These are phyloP conservation scores for Hemithea aestivaria DNA, from an alignment of 2,888 invertebrate species.

Conservation along the genomic window DNA sequence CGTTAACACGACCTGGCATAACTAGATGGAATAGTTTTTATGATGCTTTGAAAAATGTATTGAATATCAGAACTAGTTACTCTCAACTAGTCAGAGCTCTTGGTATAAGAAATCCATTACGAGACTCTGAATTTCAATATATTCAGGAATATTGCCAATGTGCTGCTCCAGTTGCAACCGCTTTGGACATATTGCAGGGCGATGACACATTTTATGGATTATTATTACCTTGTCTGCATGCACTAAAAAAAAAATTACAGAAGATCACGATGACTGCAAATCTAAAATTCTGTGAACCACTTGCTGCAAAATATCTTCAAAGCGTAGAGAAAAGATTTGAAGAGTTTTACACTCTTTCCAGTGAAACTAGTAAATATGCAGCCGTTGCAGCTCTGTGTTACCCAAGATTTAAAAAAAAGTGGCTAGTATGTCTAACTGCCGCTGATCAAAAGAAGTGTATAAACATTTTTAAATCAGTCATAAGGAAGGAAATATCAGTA, in stretches of 20 bases:
- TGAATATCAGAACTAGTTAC: conserved; percentile 7
- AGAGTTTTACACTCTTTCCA: conserved; percentile 9
- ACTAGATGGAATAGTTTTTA: conserved; percentile 16
- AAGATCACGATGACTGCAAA: conserved; percentile 10
- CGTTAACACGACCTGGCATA: conserved; percentile 14
- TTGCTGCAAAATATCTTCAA: conserved; percentile 5
- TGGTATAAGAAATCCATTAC: conserved; percentile 3
- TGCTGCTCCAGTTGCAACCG: conserved; percentile 16
- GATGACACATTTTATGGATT: conserved; percentile 17
- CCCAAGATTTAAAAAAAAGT: conserved; percentile 15
- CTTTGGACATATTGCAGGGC: conserved; percentile 16
- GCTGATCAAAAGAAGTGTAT: conserved; percentile 15
- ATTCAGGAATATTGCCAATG: conserved; percentile 18
- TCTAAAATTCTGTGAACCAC: conserved; percentile 4
- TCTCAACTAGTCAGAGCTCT: conserved; percentile 1
- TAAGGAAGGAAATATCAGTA: too few relatives aligned
- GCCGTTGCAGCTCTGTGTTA: conserved; percentile 15
- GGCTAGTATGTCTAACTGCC: conserved; percentile 17
- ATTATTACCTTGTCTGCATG: conserved; percentile 15
- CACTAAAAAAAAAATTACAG: conserved; percentile 14
- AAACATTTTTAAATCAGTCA: conserved; percentile 23
- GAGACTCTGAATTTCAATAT: conserved; percentile 17
- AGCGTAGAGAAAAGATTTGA: conserved; percentile 11
- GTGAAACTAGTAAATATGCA: conserved; percentile 17
- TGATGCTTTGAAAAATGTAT: conserved; percentile 16